Evolutionary conservation across 2,888 invertebrate genomes (phyloP), one percentile per base, ranked within the genome.

Genomic region (Axea sp.): DNA sequence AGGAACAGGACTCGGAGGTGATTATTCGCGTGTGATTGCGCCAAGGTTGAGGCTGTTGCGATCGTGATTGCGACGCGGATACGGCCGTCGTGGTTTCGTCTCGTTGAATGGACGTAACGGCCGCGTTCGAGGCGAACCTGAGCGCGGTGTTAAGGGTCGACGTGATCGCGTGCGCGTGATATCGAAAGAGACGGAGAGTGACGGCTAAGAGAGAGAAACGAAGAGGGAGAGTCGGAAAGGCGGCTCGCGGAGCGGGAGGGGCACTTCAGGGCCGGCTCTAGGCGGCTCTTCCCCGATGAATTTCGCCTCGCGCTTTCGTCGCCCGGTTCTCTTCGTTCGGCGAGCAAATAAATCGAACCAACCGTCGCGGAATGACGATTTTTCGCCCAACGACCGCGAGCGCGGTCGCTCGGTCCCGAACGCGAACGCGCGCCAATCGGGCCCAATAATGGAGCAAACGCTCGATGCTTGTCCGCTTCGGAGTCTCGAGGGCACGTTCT

Each of bases 1-100:
- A 76, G 74, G 30, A 47, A 17, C 55, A 67, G 33, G 33, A 55
- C 47, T 47, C 47, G 47, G 88, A 89, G 57, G 75, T 76, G 76
- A 75, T 74, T 55, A 71, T 71, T 74, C 72, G 69, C 73, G 74
- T 75, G 79, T 75, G 77, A 72, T 74, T 75, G 73, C 6, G 2
- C 7, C 1, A 14, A 33, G 19, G 47, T 15, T 22, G 1, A 8
- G 1, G 49, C 11, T 17, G 2, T 14, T 15, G 7, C 12, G 31
- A 8, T 7, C 17, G 41, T 24, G 41, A 7, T 12, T 17, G 12
- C 9, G 14, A 2, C 19, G 28, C 8, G 22, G 12, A 2, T 12
- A 12, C 5, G 65, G n/a, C 1, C 8, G 6, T 15, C 31, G 31
- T 11, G 19, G 0, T 67, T 55, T 73, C 64, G 12, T 9, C 6